phyloP scores from a whole-genome alignment of 1,140 invertebrate species.

The Dreissena rostriformis region DNA sequence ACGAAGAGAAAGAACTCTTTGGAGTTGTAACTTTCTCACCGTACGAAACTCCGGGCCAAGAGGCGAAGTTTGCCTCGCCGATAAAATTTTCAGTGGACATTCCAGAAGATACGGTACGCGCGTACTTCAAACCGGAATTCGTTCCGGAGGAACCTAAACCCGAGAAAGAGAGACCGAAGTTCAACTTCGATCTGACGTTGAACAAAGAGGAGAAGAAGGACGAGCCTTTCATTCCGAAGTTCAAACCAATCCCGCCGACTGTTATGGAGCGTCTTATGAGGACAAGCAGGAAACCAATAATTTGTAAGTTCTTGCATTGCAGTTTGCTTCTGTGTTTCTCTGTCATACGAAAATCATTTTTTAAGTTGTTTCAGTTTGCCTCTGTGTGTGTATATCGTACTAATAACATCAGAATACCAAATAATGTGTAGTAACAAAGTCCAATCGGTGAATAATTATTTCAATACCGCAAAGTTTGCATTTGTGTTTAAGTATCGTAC shows the following conservation, averaged over 20 bases:
- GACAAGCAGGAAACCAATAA: conserved; percentile 65
- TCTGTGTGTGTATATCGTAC: no score
- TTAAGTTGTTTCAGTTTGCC: no score
- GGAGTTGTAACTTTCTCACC: conserved; percentile 69
- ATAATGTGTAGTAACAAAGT: no score
- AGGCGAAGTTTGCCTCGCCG: conserved; percentile 60
- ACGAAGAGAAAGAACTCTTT: conserved; percentile 64
- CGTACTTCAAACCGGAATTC: conserved; percentile 70
- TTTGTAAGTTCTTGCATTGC: conserved; percentile 58
- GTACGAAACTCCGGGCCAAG: conserved; percentile 58
- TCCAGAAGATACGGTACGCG: conserved; percentile 66
- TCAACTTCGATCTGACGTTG: conserved; percentile 57
- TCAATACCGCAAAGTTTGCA: no score
- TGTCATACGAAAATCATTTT: no score
- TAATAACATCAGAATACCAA: no score
- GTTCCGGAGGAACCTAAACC: conserved; percentile 69
- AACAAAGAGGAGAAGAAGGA: conserved; percentile 59
- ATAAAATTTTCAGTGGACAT: conserved; percentile 67
- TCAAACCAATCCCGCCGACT: conserved; percentile 61
- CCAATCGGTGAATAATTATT: no score
- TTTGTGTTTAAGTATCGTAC: no score
- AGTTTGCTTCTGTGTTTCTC: no score
- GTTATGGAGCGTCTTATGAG: conserved; percentile 68
- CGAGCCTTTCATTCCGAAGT: conserved; percentile 53
- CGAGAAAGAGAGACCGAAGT: conserved; percentile 65